These are phyloP conservation scores for Oryctes rhinoceros DNA, from an alignment of 1,140 invertebrate genomes.

Conservation along the genomic window DNA sequence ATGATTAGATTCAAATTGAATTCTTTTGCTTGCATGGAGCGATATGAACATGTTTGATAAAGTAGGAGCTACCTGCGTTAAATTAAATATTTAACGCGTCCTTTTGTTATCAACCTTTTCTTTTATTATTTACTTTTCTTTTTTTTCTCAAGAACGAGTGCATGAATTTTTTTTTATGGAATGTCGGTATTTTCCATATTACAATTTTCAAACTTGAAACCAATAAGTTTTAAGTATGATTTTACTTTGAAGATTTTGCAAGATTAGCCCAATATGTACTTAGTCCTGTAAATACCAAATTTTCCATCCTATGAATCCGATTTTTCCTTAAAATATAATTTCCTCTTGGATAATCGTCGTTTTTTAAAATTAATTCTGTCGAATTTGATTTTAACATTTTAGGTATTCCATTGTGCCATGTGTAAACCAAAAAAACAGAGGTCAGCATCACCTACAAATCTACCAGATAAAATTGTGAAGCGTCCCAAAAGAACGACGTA, in stretches of 20 bases:
- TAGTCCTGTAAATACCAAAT: too few relatives aligned
- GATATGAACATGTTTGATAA: too few relatives aligned
- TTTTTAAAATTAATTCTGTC: too few relatives aligned
- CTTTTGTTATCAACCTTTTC: too few relatives aligned
- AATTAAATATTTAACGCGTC: too few relatives aligned
- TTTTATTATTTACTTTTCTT: too few relatives aligned
- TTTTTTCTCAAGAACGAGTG: too few relatives aligned
- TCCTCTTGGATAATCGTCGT: too few relatives aligned
- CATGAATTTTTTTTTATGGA: neutral
- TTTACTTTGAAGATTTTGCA: constrained; percentile 34
- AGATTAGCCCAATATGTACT: neutral
- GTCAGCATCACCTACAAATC: constrained; percentile 50
- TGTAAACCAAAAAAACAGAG: constrained; percentile 53
- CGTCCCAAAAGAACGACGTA: constrained; percentile 53
- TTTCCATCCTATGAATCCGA: too few relatives aligned
- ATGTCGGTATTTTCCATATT: neutral
- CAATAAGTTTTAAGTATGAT: neutral
- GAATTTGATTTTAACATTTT: constrained; percentile 41
- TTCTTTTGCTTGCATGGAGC: too few relatives aligned
- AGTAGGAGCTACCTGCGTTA: too few relatives aligned
- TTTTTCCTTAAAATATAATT: neutral
- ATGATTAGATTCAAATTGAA: too few relatives aligned
- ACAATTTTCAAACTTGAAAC: neutral
- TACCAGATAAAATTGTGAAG: constrained; percentile 52
- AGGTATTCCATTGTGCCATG: constrained; percentile 57